Evolutionary conservation across 1,140 invertebrate species (phyloP), one percentile per base, ranked within the genome.

Genomic region (Neodiprion pinetum): DNA sequence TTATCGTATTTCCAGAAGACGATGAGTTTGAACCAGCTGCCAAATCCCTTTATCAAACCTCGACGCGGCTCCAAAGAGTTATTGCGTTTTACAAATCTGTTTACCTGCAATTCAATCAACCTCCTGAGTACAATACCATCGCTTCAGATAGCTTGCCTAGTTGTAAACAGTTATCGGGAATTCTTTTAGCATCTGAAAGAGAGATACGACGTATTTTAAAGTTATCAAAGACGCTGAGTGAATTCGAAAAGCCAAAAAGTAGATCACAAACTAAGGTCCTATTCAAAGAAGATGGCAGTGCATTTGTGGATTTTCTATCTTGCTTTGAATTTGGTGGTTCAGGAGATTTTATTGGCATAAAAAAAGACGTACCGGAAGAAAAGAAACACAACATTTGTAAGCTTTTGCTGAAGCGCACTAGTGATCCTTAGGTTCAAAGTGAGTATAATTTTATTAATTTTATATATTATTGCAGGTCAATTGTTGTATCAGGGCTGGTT

Each of bases 401-500:
- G 81, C 82, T 53, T 76, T 69, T 74, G 28, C 83, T 90, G 3
- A 75, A 72, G 61, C 68, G 48, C 21, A 79, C 90, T 40, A 40
- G 28, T 40, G 28, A 40, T 5, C 5, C 28, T 70, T 70, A 90
- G 89, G 82, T 48, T 80, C 28, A 85, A 87, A 74, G 71, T 86
- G 40, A 80, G 87, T 1, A 79, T 84, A 17, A 84, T 87, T 72
- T 82, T 85, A 75, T 73, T 90, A 0, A 88, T 67, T 74, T 7
- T 23, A 23, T 72, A 10, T 68, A 71, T 85, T 79, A 85, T 86
- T 84, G 77, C 88, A 85, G 91, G 92, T 66, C 88, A 90, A 79
- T 82, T 92, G 74, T 88, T 94, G 65, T 94, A 91, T 80, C 90
- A 91, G 81, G 89, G 91, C 17, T 90, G 91, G 78, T 90, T 93